phyloP scores from a whole-genome alignment of 1,140 invertebrate species.

The Rhizoglyphus robini region DNA sequence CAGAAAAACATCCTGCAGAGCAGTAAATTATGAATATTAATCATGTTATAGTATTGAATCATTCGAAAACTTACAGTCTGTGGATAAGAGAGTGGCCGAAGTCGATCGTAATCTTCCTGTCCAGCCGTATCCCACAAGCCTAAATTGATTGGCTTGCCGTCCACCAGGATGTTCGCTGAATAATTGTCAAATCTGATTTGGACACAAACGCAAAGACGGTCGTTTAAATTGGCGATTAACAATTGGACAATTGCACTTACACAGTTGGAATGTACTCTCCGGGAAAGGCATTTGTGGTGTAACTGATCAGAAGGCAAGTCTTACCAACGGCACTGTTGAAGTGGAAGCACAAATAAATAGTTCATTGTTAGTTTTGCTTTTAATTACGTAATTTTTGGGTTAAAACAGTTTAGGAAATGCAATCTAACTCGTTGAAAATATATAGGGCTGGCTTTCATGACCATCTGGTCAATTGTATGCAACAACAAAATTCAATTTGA shows the following conservation, averaged over 20 bases:
- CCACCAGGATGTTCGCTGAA: conserved; percentile 99
- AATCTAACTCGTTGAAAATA: too few species aligned
- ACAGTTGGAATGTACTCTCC: conserved; percentile 94
- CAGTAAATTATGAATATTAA: conserved; percentile 3
- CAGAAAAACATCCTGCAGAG: conserved; percentile 67
- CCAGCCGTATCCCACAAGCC: conserved; percentile 84
- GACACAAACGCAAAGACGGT: conserved; percentile 89
- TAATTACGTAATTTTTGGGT: too few species aligned
- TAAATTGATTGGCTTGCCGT: conserved; percentile 92
- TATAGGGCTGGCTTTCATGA: too few species aligned
- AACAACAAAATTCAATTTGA: too few species aligned
- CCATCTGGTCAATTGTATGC: too few species aligned
- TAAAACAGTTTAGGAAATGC: too few species aligned
- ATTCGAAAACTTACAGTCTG: conserved; percentile 51
- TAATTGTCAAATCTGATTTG: conserved; percentile 92
- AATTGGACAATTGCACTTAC: conserved; percentile 48
- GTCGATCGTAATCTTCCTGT: conserved; percentile 90
- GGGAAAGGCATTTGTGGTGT: conserved; percentile 96
- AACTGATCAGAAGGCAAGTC: conserved; percentile 97
- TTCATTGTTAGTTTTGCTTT: not conserved
- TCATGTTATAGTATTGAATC: conserved; percentile 5
- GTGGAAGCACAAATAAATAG: not conserved
- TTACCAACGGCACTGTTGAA: conserved; percentile 75
- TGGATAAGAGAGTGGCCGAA: conserved; percentile 91
- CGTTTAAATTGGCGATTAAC: conserved; percentile 83